phyloP scores from a whole-genome alignment of 1,140 invertebrate species.

The Pomacea maculata region DNA sequence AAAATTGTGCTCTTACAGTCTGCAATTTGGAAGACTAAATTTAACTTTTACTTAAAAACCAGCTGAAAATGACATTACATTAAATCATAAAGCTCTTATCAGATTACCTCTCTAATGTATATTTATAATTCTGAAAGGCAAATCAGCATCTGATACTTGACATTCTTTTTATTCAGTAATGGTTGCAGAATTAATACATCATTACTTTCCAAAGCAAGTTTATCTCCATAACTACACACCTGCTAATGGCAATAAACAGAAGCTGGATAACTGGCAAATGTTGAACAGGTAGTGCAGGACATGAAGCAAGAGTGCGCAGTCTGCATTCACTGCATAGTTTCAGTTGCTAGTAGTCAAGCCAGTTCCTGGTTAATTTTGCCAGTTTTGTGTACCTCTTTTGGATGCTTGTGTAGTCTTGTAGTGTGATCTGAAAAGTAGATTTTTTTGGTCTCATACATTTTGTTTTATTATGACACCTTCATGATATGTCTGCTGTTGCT shows the following conservation, averaged over 20 bases:
- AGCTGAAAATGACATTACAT: too few species aligned
- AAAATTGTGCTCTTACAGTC: too few species aligned
- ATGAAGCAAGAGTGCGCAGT: not conserved
- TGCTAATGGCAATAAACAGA: slow-evolving; percentile 49
- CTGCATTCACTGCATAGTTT: not conserved
- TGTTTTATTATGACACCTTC: too few species aligned
- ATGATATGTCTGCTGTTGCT: too few species aligned
- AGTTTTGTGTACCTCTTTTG: too few species aligned
- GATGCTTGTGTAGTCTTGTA: too few species aligned
- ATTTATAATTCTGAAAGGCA: not conserved
- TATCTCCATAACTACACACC: slow-evolving; percentile 59
- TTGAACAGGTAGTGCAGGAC: slow-evolving; percentile 48
- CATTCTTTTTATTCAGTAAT: slow-evolving; percentile 41
- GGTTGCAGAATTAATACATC: slow-evolving; percentile 51
- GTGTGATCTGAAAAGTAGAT: too few species aligned
- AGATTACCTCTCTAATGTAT: not conserved
- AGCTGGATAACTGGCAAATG: slow-evolving; percentile 55
- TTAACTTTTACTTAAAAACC: too few species aligned
- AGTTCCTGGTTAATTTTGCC: not conserved
- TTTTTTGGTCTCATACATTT: too few species aligned
- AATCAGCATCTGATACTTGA: not conserved
- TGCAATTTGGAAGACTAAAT: too few species aligned
- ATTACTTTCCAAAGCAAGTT: slow-evolving; percentile 52
- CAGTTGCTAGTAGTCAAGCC: not conserved
- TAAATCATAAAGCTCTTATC: too few species aligned